A percentile compares a stretch with the other conserved stretches of the same genome.
These are phyloP conservation scores for Ranitomeya variabilis DNA, from an alignment of 2,113 vertebrate genomes.

Conservation along the genomic window DNA sequence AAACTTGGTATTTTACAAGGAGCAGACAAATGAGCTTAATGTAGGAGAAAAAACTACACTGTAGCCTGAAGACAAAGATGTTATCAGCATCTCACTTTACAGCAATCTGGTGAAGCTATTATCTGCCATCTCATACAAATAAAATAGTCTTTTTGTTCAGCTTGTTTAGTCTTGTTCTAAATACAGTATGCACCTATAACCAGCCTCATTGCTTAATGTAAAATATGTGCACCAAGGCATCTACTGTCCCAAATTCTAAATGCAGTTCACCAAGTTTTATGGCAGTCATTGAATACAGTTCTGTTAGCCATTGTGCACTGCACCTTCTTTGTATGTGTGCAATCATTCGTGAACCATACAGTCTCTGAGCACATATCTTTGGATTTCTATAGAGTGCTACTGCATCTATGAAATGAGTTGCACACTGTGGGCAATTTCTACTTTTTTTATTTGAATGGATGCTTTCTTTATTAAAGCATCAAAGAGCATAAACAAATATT, in stretches of 20 bases:
- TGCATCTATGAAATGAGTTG: background rate
- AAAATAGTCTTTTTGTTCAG: conserved; percentile 16
- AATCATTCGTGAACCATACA: background rate
- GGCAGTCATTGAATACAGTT: background rate
- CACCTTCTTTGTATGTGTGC: background rate
- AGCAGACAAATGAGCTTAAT: conserved; percentile 77
- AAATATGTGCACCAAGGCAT: background rate
- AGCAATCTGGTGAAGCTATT: conserved; percentile 75
- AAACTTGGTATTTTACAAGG: conserved; percentile 78
- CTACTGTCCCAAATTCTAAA: background rate
- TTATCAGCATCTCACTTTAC: conserved; percentile 76
- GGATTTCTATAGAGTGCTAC: background rate
- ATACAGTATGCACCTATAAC: background rate
- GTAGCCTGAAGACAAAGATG: conserved; percentile 78
- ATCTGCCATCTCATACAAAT: conserved; percentile 68
- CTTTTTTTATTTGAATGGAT: too few relatives aligned
- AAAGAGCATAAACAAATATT: too few relatives aligned
- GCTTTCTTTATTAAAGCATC: too few relatives aligned
- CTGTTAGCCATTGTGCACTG: background rate
- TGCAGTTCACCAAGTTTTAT: background rate
- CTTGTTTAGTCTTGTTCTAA: conserved; percentile 42
- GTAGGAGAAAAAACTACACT: conserved; percentile 80
- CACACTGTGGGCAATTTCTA: too few relatives aligned
- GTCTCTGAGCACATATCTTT: background rate
- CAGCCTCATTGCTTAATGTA: background rate